Conservation (phyloP, 2,888 invertebrate genomes). For the Hypomecis atomaria region DNA sequence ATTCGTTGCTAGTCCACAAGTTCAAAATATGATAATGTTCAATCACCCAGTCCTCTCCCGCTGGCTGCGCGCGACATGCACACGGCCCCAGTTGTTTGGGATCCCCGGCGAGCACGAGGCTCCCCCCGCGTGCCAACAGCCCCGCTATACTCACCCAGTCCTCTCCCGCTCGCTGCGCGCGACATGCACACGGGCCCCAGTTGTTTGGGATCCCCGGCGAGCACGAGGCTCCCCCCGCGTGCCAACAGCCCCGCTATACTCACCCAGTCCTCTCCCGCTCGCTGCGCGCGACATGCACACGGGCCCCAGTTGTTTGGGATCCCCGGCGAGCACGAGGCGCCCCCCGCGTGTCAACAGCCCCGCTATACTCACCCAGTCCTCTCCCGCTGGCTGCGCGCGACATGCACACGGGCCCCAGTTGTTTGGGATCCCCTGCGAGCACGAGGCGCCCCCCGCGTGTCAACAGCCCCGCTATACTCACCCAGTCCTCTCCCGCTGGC, state of each 20-base stretch:
- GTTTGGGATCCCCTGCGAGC: conserved; percentile 92
- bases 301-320: conserved; percentile 95
- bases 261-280: conserved; percentile 85
- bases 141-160: conserved; percentile 85
- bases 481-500: conserved; percentile 87
- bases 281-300: conserved; percentile 88
- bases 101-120: too few relatives aligned
- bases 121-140: neutral
- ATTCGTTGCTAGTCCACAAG: too few relatives aligned
- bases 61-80: too few relatives aligned
- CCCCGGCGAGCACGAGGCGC: conserved; percentile 88
- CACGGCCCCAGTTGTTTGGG: too few relatives aligned
- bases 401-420: conserved; percentile 92
- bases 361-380: conserved; percentile 86
- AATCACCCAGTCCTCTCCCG: too few relatives aligned
- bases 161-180: conserved; percentile 83
- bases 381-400: conserved; percentile 84
- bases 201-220: conserved; percentile 94
- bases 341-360: neutral
- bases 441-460: conserved; percentile 66
- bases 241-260: conserved; percentile 67
- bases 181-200: conserved; percentile 92
- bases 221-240: conserved; percentile 68
- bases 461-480: conserved; percentile 69
- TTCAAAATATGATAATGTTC: too few relatives aligned